phyloP scores from a whole-genome alignment of 53 echinoderm and acorn worm species.

The Crossaster papposus region DNA sequence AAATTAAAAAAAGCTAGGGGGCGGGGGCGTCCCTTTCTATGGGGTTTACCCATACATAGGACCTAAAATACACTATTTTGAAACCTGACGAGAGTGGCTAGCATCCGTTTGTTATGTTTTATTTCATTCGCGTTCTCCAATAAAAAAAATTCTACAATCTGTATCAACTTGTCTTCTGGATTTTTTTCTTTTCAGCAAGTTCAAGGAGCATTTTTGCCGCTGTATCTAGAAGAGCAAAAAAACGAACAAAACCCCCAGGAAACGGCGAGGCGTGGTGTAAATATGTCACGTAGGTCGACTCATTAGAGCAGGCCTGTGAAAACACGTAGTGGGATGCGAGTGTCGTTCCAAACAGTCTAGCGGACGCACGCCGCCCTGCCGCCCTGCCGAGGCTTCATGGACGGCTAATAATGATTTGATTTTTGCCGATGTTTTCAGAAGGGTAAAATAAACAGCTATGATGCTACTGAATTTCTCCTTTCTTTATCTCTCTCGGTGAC shows the following conservation, averaged over 20 bases:
- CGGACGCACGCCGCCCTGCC: background rate
- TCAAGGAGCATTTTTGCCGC: background rate
- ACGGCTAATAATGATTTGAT: slow-evolving; percentile 39
- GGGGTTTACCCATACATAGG: too few species aligned
- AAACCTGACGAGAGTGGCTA: too few species aligned
- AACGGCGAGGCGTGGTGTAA: slow-evolving; percentile 2
- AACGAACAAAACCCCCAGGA: too few species aligned
- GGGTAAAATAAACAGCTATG: slow-evolving; percentile 45
- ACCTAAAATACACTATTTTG: too few species aligned
- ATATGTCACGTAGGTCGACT: slow-evolving; percentile 17
- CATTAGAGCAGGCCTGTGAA: slow-evolving; percentile 40
- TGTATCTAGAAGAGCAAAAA: background rate
- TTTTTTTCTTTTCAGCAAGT: background rate
- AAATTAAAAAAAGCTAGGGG: too few species aligned
- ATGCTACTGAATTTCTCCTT: background rate
- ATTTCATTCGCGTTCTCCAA: too few species aligned
- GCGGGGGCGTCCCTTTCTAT: too few species aligned
- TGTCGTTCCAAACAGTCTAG: background rate
- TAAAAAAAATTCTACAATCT: too few species aligned
- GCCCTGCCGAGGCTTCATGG: too few species aligned
- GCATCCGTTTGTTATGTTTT: too few species aligned
- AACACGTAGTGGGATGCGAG: slow-evolving; percentile 12
- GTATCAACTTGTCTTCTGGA: background rate
- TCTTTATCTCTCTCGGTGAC: background rate
- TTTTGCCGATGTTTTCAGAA: slow-evolving; percentile 19